phyloP scores from a whole-genome alignment of 2,113 vertebrate species.

The Poeciliopsis retropinna region DNA sequence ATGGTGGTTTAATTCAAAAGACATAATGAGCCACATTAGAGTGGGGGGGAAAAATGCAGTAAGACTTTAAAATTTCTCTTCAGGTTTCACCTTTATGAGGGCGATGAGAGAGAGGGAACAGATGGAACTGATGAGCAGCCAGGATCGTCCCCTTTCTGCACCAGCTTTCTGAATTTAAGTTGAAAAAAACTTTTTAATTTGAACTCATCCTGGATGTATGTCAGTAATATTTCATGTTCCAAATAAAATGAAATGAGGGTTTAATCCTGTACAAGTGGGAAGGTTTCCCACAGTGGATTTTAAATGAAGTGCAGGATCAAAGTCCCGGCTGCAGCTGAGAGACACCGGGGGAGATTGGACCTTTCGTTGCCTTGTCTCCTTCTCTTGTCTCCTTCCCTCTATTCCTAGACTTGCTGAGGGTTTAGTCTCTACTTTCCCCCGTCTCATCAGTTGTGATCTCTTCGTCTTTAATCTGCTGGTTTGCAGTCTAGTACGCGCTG shows the following conservation, averaged over 20 bases:
- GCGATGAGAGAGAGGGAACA: neutral
- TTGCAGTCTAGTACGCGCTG: slow-evolving; percentile 10
- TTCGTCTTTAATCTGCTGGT: slow-evolving; percentile 50
- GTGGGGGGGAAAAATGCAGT: neutral
- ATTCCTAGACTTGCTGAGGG: slow-evolving; percentile 20
- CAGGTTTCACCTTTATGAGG: neutral
- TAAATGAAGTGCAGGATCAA: slow-evolving; percentile 65
- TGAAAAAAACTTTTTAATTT: slow-evolving; percentile 2
- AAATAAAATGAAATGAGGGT: slow-evolving; percentile 36
- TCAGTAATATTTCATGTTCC: slow-evolving; percentile 11
- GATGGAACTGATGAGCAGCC: neutral
- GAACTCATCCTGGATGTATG: neutral
- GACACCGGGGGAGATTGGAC: slow-evolving; percentile 48
- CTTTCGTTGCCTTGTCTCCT: slow-evolving; percentile 17
- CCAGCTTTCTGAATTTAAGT: neutral
- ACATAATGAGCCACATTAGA: slow-evolving; percentile 7
- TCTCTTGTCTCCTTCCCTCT: neutral
- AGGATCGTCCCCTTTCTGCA: no score
- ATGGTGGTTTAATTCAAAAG: slow-evolving; percentile 7
- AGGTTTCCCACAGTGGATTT: slow-evolving; percentile 33
- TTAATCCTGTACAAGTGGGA: slow-evolving; percentile 41
- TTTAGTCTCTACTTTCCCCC: neutral
- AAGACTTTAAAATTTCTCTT: neutral
- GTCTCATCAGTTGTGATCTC: slow-evolving; percentile 19
- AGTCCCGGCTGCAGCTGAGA: slow-evolving; percentile 49